Percentiles rank a stretch among this genome's conserved stretches.
Evolutionary conservation across 2,888 invertebrate species (phyloP).

Genomic region (Tiphia femorata): DNA sequence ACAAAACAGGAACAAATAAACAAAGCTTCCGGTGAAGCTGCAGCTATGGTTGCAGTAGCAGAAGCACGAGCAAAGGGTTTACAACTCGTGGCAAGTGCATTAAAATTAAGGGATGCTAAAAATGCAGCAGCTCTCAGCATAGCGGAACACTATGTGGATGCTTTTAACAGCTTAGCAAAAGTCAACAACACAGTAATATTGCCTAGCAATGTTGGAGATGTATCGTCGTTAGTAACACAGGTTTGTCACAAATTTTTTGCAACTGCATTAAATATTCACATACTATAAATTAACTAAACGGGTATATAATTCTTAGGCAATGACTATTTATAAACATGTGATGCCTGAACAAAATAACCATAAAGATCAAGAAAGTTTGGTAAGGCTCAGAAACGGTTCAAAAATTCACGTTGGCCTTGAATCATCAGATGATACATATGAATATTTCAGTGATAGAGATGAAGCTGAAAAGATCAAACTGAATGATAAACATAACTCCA

Average conservation of each 20-base stretch:
- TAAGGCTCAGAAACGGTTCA: not conserved
- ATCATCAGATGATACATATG: conserved; percentile 54
- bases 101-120: conserved; percentile 78
- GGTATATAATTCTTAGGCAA: conserved; percentile 62
- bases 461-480: conserved; percentile 56
- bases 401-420: conserved; percentile 33
- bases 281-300: not conserved
- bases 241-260: conserved; percentile 71
- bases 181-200: conserved; percentile 94
- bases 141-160: conserved; percentile 96
- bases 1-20: conserved; percentile 95
- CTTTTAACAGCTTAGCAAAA: conserved; percentile 94
- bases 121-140: conserved; percentile 93
- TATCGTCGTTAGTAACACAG: conserved; percentile 84
- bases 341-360: conserved; percentile 33
- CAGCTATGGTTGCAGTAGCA: conserved; percentile 91
- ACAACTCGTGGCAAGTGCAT: conserved; percentile 79
- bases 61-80: conserved; percentile 91
- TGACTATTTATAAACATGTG: conserved; percentile 68
- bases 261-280: not conserved
- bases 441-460: conserved; percentile 68
- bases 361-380: not conserved
- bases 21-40: conserved; percentile 91
- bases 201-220: conserved; percentile 89
- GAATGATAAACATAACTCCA: too few species aligned